Base-by-base conservation (phyloP, 2,797 vertebrate species). In the Okamejei kenojei region DNA sequence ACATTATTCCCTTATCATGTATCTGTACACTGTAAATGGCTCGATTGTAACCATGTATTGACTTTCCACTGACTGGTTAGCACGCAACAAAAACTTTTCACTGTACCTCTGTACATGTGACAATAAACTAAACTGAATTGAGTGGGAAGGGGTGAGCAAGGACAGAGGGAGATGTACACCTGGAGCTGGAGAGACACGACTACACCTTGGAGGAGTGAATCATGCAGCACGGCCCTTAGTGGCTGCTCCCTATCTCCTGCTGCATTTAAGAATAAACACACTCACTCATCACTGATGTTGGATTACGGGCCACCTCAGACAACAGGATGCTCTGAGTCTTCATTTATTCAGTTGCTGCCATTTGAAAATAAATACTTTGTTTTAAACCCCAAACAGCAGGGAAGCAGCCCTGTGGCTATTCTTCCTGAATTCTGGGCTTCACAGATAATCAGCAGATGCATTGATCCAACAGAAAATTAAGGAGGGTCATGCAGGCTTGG, bases 211-310 rank as follows among this genome's bases (percentile, higher is more conserved):
- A 93, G 61, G 65, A 29, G 61, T 93, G 93, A 93, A 93, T 93
- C 88, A 93, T 93, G 92, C 95, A 94, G 94, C 93, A 94, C 94
- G 95, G 94, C 95, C 95, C 81, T 95, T 95, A 94, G 68, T n/a
- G 35, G 58, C 32, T 93, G 38, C 95, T 95, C 91, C 84, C 93
- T 76, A 94, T 93, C 95, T 94, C 95, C 94, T 93, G 94, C 94
- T 94, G 94, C 94, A 93, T 95, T 93, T 94, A 94, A 74, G 71
- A 23, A 93, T 74, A 94, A 76, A 23, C 74, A 95, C 95, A 95
- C 95, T 95, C 95, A 86, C 81, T 88, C 77, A 61, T 76, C 88
- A 26, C 82, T 77, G 76, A 93, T 90, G 76, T 84, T 73, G 61
- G 68, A 93, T 90, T 86, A 93, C 54, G 32, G n/a, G 29, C 68